A percentile compares a stretch with the other conserved stretches of the same genome.
Evolutionary conservation across 2,888 invertebrate species (phyloP).

Genomic region (Perdita meconis): DNA sequence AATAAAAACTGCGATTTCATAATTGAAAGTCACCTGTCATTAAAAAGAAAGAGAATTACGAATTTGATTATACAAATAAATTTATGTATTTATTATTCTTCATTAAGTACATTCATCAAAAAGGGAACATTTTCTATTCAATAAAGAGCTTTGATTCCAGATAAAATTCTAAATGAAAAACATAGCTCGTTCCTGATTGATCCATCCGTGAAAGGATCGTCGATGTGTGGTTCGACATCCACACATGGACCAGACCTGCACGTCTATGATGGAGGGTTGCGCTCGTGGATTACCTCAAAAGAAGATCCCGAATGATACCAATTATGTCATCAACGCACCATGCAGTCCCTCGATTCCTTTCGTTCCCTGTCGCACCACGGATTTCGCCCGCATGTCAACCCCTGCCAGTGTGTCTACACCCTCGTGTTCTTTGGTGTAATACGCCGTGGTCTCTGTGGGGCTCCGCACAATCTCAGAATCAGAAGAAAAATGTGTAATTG

Average conservation of each 20-base stretch:
- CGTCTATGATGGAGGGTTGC: slow-evolving; percentile 38
- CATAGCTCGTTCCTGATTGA: not conserved
- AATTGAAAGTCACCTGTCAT: no score
- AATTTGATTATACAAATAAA: no score
- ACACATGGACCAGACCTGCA: slow-evolving; percentile 48
- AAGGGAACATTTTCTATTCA: no score
- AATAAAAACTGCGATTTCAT: no score
- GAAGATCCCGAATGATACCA: slow-evolving; percentile 81
- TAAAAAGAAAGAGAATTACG: no score
- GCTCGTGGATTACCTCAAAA: slow-evolving; percentile 77
- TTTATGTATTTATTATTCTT: no score
- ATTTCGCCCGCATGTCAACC: slow-evolving; percentile 78
- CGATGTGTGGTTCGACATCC: not conserved
- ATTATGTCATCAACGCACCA: slow-evolving; percentile 80
- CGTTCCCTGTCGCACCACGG: slow-evolving; percentile 68
- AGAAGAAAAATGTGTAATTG: slow-evolving; percentile 65
- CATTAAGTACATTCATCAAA: no score
- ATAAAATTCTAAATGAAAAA: no score
- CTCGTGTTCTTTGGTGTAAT: slow-evolving; percentile 55
- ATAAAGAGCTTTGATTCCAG: no score
- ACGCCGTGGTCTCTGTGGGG: slow-evolving; percentile 46
- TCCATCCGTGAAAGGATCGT: slow-evolving; percentile 10
- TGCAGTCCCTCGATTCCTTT: slow-evolving; percentile 60
- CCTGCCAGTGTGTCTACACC: slow-evolving; percentile 65
- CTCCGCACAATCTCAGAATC: slow-evolving; percentile 61